Conservation (phyloP, 2,113 vertebrate species). For the Anthoscopus minutus region DNA sequence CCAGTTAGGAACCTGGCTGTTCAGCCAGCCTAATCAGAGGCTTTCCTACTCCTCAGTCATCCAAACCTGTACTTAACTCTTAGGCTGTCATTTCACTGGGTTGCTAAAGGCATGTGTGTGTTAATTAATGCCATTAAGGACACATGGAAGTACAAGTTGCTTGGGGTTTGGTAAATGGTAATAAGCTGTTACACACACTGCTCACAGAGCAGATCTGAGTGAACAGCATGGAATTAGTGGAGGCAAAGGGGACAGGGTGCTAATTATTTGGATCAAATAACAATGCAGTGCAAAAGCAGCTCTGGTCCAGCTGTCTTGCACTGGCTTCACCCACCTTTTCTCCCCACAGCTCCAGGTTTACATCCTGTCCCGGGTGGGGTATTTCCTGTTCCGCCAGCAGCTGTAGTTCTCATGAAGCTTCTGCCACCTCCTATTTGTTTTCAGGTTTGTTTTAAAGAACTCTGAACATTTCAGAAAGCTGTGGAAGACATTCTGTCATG, state of each 20-base stretch:
- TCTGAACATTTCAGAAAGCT: not conserved
- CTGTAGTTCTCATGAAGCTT: conserved; percentile 95
- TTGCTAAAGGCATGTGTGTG: not conserved
- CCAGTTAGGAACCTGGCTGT: not conserved
- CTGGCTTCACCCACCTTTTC: not conserved
- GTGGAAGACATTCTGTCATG: not conserved
- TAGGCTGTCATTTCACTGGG: not conserved
- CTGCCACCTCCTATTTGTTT: conserved; percentile 94
- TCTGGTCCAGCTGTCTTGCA: not conserved
- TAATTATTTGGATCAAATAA: not conserved
- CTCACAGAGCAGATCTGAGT: not conserved
- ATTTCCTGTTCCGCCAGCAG: conserved; percentile 94
- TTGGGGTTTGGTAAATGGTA: not conserved
- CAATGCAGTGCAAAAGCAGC: not conserved
- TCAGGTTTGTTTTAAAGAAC: conserved; percentile 77
- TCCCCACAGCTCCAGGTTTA: conserved; percentile 85
- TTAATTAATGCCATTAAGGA: not conserved
- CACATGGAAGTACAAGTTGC: not conserved
- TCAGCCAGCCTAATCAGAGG: not conserved
- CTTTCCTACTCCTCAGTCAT: not conserved
- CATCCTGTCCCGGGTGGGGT: conserved; percentile 96
- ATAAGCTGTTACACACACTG: not conserved
- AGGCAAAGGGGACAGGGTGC: not conserved
- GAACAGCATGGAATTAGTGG: not conserved
- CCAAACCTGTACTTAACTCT: not conserved